Conservation (phyloP, 2,888 invertebrate species). For the Athripsodes cinereus region DNA sequence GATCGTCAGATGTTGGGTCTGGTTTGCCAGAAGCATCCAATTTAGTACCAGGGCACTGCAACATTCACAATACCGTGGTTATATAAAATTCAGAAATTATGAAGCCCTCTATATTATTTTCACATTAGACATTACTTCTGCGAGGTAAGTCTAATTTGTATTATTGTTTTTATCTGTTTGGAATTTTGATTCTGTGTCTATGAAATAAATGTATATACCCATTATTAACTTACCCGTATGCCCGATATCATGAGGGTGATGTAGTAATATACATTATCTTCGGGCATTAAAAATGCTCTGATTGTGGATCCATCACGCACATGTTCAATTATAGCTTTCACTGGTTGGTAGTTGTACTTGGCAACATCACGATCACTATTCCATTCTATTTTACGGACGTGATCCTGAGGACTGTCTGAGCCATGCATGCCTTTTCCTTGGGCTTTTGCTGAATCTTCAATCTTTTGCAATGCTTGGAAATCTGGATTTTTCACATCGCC, state of each 20-base stretch:
- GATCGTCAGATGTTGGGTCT: slow-evolving; percentile 59
- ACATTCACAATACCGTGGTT: no score
- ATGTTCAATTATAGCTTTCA: slow-evolving; percentile 93
- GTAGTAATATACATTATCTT: slow-evolving; percentile 61
- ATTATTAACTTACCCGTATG: slow-evolving; percentile 57
- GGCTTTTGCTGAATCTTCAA: slow-evolving; percentile 86
- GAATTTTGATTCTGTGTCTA: no score
- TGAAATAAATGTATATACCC: background rate
- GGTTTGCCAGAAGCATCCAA: slow-evolving; percentile 65
- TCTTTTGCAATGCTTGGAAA: slow-evolving; percentile 61
- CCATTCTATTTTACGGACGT: slow-evolving; percentile 86
- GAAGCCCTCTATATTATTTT: no score
- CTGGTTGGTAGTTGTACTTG: slow-evolving; percentile 75
- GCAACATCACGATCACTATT: slow-evolving; percentile 80
- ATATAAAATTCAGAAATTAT: no score
- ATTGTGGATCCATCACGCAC: slow-evolving; percentile 97
- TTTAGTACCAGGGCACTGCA: slow-evolving; percentile 72
- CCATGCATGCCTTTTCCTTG: slow-evolving; percentile 84
- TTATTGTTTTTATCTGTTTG: no score
- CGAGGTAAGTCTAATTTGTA: no score
- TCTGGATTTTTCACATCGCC: slow-evolving; percentile 56
- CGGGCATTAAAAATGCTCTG: slow-evolving; percentile 84
- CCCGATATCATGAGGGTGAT: slow-evolving; percentile 95
- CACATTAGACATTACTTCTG: no score
- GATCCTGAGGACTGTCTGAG: slow-evolving; percentile 57